phyloP scores from a whole-genome alignment of 2,888 invertebrate genomes.

The Limnephilus marmoratus region DNA sequence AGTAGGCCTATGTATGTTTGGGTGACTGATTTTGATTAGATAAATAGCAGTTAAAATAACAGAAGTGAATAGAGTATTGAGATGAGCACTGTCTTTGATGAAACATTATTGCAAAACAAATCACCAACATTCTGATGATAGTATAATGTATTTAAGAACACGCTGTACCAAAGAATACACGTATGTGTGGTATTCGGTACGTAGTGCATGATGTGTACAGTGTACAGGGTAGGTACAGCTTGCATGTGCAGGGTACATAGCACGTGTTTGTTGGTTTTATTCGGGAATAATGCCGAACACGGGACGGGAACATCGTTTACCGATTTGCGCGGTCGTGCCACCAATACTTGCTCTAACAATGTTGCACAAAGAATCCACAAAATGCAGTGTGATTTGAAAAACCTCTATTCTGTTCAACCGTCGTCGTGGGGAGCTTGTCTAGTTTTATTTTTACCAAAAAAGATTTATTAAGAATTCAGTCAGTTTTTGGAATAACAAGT shows the following conservation, averaged over 20 bases:
- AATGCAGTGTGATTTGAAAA: neutral
- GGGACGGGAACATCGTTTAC: neutral
- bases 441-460: neutral
- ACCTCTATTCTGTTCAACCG: neutral
- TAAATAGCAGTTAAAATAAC: too few relatives aligned
- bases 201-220: neutral
- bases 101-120: too few relatives aligned
- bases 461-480: neutral
- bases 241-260: neutral
- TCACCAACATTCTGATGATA: neutral
- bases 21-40: too few relatives aligned
- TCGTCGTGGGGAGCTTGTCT: neutral
- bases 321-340: conserved; percentile 25
- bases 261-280: conserved; percentile 15
- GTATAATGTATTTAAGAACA: neutral
- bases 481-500: neutral
- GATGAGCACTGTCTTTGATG: too few relatives aligned
- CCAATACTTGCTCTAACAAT: conserved; percentile 14
- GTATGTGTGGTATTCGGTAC: neutral
- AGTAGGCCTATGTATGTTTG: too few relatives aligned
- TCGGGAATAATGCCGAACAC: conserved; percentile 5
- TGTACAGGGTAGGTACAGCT: neutral
- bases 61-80: too few relatives aligned
- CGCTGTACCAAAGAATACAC: neutral
- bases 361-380: neutral